These are phyloP conservation scores for Corvus moneduloides DNA, from an alignment of 2,113 vertebrate genomes.

Conservation along the genomic window DNA sequence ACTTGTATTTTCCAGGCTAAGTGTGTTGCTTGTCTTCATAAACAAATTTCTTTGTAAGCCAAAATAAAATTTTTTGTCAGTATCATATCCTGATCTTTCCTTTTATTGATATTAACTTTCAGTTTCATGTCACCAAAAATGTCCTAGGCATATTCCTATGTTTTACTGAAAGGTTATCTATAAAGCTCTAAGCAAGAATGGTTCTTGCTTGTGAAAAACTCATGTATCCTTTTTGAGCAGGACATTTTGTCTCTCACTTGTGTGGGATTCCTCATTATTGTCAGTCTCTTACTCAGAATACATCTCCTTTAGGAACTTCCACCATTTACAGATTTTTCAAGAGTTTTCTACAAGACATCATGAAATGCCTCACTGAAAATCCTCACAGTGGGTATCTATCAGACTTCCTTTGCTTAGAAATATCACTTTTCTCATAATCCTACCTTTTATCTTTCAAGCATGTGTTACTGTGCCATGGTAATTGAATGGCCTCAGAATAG, in stretches of 20 bases:
- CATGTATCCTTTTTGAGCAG: neutral
- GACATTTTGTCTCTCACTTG: neutral
- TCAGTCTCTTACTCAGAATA: neutral
- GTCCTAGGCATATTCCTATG: neutral
- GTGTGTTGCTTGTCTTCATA: neutral
- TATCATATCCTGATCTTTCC: neutral
- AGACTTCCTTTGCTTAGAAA: neutral
- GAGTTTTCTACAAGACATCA: neutral
- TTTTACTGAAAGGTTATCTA: neutral
- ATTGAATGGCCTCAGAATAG: neutral
- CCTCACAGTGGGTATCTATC: neutral
- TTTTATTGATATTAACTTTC: neutral
- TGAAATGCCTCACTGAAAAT: neutral
- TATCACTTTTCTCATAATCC: neutral
- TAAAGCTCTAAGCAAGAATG: neutral
- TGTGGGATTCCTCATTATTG: neutral
- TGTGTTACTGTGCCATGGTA: neutral
- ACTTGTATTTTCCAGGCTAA: neutral
- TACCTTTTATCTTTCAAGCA: neutral
- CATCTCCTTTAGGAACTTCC: neutral
- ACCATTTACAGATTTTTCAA: neutral
- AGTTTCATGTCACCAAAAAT: neutral
- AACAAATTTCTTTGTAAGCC: neutral
- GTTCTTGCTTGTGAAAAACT: neutral
- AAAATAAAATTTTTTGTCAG: neutral